These are phyloP conservation scores for Drosophila cardini DNA, from an alignment of 1,140 invertebrate genomes.

Conservation along the genomic window DNA sequence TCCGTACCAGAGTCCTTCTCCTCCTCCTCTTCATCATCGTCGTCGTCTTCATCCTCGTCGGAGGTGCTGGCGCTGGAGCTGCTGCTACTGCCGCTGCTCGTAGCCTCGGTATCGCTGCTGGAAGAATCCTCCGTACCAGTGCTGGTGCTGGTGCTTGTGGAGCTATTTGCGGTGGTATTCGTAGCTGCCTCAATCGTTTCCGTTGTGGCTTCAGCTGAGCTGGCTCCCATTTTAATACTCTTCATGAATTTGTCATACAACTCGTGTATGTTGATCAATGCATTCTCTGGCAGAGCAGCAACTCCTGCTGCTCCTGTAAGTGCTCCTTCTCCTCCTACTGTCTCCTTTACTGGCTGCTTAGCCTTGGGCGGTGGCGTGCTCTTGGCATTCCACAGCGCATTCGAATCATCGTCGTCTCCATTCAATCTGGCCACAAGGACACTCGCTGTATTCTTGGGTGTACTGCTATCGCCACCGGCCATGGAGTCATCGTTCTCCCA, in stretches of 20 bases:
- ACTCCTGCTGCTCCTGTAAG: not conserved
- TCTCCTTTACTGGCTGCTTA: slow-evolving; percentile 11
- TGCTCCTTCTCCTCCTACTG: not conserved
- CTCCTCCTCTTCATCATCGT: slow-evolving; percentile 30
- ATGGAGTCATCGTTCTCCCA: slow-evolving; percentile 81
- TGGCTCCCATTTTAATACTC: slow-evolving; percentile 71
- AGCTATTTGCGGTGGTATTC: slow-evolving; percentile 41
- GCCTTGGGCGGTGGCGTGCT: slow-evolving; percentile 67
- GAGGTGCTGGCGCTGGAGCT: slow-evolving; percentile 47
- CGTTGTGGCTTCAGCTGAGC: slow-evolving; percentile 8
- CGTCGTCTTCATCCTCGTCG: slow-evolving; percentile 12
- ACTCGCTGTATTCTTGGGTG: slow-evolving; percentile 42
- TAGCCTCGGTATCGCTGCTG: slow-evolving; percentile 39
- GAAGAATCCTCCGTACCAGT: slow-evolving; percentile 67
- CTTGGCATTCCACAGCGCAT: slow-evolving; percentile 70
- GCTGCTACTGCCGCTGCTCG: slow-evolving; percentile 49
- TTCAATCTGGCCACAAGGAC: slow-evolving; percentile 16
- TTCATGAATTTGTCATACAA: slow-evolving; percentile 81
- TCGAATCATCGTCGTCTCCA: slow-evolving; percentile 68
- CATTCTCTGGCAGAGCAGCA: slow-evolving; percentile 8
- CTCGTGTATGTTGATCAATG: slow-evolving; percentile 65
- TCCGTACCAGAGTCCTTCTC: slow-evolving; percentile 32
- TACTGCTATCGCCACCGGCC: slow-evolving; percentile 49
- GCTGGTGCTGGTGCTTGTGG: slow-evolving; percentile 54
- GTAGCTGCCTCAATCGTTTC: not conserved